Evolutionary conservation across 2,797 vertebrate species (phyloP).

Genomic region (Crocodylus rhombifer): DNA sequence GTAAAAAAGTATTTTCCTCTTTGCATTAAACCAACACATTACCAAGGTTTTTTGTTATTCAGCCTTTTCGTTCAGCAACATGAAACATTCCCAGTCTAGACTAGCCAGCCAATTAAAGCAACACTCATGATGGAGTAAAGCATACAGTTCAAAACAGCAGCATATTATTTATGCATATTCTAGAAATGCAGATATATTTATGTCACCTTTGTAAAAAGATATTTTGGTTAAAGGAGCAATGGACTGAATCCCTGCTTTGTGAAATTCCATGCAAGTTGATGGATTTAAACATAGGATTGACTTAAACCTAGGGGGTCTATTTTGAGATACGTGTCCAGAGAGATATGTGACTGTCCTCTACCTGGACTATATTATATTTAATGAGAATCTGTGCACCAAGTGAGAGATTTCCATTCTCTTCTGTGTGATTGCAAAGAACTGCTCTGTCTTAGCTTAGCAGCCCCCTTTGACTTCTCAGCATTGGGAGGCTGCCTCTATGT

Average conservation of each 20-base stretch:
- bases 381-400: slow-evolving; percentile 35
- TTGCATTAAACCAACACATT: not conserved
- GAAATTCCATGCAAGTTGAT: slow-evolving; percentile 14
- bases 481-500: slow-evolving; percentile 24
- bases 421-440: not conserved
- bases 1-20: slow-evolving; percentile 3
- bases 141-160: slow-evolving; percentile 8
- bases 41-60: not conserved
- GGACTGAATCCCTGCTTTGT: slow-evolving; percentile 13
- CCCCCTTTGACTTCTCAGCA: not conserved
- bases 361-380: slow-evolving; percentile 38
- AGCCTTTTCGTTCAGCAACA: not conserved
- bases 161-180: not conserved
- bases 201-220: not conserved
- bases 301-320: slow-evolving; percentile 13
- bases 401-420: not conserved
- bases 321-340: not conserved
- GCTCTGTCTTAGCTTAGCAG: not conserved
- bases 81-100: not conserved
- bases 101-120: not conserved
- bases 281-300: slow-evolving; percentile 25
- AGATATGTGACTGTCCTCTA: slow-evolving; percentile 4
- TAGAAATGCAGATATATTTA: not conserved
- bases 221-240: not conserved
- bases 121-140: not conserved